A percentile compares a stretch with the other conserved stretches of the same genome.
Conservation (phyloP, 2,888 invertebrate genomes). For the Eutolmus rufibarbis region DNA sequence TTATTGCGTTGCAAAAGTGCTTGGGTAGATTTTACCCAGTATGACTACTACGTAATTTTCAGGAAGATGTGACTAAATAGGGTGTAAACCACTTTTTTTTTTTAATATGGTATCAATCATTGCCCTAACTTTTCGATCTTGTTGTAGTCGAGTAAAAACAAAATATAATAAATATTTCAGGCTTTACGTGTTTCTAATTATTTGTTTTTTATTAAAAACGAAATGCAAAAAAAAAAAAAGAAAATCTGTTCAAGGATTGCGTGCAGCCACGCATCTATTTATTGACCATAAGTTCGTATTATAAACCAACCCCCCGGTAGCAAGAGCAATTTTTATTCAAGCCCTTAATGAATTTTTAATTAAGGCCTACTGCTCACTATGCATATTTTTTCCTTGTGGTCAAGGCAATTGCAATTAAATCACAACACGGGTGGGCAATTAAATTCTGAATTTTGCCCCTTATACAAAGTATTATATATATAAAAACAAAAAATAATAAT, state of each 20-base stretch:
- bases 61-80: too few species aligned
- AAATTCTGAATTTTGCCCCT: neutral
- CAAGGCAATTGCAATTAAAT: neutral
- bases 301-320: neutral
- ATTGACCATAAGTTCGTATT: neutral
- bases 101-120: neutral
- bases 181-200: neutral
- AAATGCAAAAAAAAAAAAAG: neutral
- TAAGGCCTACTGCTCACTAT: neutral
- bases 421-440: neutral
- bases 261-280: neutral
- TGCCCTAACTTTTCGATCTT: neutral
- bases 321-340: neutral
- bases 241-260: neutral
- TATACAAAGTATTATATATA: neutral
- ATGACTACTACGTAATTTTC: too few species aligned
- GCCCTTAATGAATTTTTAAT: constrained; percentile 11
- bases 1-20: too few species aligned
- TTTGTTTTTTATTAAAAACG: neutral
- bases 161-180: neutral
- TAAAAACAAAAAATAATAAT: too few species aligned
- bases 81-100: too few species aligned
- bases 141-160: neutral
- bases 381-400: neutral
- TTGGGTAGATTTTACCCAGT: too few species aligned